Base-by-base conservation (phyloP, 64 coral and sea anemone species). In the Porites lutea region DNA sequence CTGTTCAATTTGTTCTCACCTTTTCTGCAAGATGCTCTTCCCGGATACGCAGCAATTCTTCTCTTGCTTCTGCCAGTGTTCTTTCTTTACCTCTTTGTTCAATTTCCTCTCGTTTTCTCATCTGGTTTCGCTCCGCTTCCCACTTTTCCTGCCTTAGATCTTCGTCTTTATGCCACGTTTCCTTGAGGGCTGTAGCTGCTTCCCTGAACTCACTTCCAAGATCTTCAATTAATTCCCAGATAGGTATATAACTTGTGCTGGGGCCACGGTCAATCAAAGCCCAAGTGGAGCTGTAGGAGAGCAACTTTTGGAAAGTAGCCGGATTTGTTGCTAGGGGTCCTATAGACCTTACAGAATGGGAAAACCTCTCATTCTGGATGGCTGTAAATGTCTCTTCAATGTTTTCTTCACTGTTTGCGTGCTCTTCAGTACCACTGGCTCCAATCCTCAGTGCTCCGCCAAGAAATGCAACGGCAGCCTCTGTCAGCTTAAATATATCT, bases 221-320 rank as follows among this genome's bases (percentile, higher is more conserved):
- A 19, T 59, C 54, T 27, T 19, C 22, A 59, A 81, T 14, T 44
- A 81, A 37, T 19, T 81, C 78, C 78, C 78, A 81, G 22, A 81
- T 53, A 3, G 78, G 78, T 22, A 19, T 81, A 9, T 81, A 81
- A 5, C 19, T n/a, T 27, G 58, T 14, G 4, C 51, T 15, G 10
- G 52, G 51, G 4, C 78, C 78, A 9, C 78, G 78, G 54, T 81
- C 78, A 58, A 81, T 81, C n/a, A 81, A 59, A 3, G 78, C 78
- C 78, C 78, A 81, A 14, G 50, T 81, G 8, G 78, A 81, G 22
- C 0, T 57, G n/a, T 59, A 59, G 6, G 6, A 9, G 1, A 81
- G 52, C 52, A 81, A 53, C 52, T 57, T 59, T 1, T 55, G 0
- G 48, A 81, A 81, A 20, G 78, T 59, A 19, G 78, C 50, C 0